Conservation (phyloP, 1,140 invertebrate genomes). For the Drosophila orena region DNA sequence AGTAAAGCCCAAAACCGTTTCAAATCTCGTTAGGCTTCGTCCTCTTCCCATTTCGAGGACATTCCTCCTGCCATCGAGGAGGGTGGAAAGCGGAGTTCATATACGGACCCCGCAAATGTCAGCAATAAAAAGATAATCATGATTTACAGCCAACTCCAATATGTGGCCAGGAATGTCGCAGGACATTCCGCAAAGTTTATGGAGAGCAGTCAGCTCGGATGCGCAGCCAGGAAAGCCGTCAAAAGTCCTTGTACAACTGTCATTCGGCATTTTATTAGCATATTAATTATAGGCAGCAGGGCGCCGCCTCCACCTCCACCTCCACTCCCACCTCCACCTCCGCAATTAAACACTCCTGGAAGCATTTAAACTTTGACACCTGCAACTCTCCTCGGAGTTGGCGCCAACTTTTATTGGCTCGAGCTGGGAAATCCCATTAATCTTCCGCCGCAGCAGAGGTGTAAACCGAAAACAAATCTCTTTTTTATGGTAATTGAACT, state of each 20-base stretch:
- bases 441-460: slow-evolving; percentile 57
- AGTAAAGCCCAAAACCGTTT: slow-evolving; percentile 48
- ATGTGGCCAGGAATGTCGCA: slow-evolving; percentile 38
- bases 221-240: slow-evolving; percentile 14
- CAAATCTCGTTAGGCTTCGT: slow-evolving; percentile 48
- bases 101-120: slow-evolving; percentile 50
- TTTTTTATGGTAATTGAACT: slow-evolving; percentile 81
- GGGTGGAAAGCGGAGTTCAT: slow-evolving; percentile 50
- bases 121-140: slow-evolving; percentile 78
- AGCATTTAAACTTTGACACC: slow-evolving; percentile 77
- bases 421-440: slow-evolving; percentile 65
- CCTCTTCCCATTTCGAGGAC: slow-evolving; percentile 11
- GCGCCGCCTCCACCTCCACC: slow-evolving; percentile 3
- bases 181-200: slow-evolving; percentile 29
- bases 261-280: slow-evolving; percentile 77
- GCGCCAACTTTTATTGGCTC: slow-evolving; percentile 37
- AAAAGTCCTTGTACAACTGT: slow-evolving; percentile 62
- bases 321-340: slow-evolving; percentile 2
- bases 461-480: slow-evolving; percentile 77
- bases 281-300: slow-evolving; percentile 67
- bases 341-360: slow-evolving; percentile 65
- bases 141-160: slow-evolving; percentile 69
- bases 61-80: slow-evolving; percentile 25
- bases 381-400: slow-evolving; percentile 31
- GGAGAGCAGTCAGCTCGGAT: slow-evolving; percentile 11